phyloP scores from a whole-genome alignment of 1,140 invertebrate species.

The Drepana arcuata region DNA sequence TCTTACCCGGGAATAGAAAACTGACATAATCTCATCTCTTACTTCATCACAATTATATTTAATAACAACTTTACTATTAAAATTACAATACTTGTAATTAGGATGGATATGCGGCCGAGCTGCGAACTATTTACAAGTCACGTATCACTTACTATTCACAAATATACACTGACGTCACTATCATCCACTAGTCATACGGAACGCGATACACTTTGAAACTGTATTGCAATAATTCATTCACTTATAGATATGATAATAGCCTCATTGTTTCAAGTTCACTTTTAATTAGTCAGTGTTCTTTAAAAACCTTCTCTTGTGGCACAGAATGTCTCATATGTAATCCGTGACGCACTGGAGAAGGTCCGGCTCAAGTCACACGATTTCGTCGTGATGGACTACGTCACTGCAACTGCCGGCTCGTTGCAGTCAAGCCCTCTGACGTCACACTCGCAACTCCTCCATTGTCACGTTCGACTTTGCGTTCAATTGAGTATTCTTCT shows the following conservation, averaged over 20 bases:
- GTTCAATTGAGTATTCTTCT: constrained; percentile 77
- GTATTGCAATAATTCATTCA: background rate
- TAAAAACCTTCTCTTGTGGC: constrained; percentile 15
- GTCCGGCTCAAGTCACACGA: constrained; percentile 70
- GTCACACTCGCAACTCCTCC: constrained; percentile 87
- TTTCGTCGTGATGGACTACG: constrained; percentile 65
- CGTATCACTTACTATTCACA: constrained; percentile 34
- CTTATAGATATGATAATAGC: constrained; percentile 4
- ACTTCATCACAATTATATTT: background rate
- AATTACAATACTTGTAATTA: constrained; percentile 28
- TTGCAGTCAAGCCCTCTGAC: constrained; percentile 73
- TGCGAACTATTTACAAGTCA: constrained; percentile 29
- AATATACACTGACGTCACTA: constrained; percentile 34
- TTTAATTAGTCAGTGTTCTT: constrained; percentile 7
- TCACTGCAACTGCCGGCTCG: constrained; percentile 70
- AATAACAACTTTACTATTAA: background rate
- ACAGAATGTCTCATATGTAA: constrained; percentile 31
- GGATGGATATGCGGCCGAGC: constrained; percentile 62
- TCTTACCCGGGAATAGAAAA: background rate
- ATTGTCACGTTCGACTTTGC: constrained; percentile 77
- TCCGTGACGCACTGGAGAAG: constrained; percentile 59
- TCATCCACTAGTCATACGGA: constrained; percentile 10
- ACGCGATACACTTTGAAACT: constrained; percentile 6
- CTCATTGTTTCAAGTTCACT: constrained; percentile 7
- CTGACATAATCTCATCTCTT: background rate